Conservation (phyloP, 1,140 invertebrate genomes). For the Leptinotarsa defecta region DNA sequence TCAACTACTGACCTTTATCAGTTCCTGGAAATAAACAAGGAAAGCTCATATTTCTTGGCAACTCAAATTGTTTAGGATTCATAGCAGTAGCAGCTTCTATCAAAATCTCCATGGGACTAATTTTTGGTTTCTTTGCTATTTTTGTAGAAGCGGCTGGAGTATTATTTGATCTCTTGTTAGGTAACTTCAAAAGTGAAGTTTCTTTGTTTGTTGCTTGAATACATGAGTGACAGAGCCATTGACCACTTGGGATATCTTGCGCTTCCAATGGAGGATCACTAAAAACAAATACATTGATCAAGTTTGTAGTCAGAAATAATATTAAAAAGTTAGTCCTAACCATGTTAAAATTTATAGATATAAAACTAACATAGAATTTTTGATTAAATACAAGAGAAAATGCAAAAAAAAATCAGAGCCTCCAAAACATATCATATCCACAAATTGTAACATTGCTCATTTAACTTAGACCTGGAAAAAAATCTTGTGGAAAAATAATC, state of each 20-base stretch:
- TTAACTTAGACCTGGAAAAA: too few species aligned
- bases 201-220: constrained; percentile 50
- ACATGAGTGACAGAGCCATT: constrained; percentile 89
- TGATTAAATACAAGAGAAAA: too few species aligned
- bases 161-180: constrained; percentile 42
- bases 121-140: constrained; percentile 57
- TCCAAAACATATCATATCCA: too few species aligned
- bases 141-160: constrained; percentile 31
- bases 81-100: constrained; percentile 79
- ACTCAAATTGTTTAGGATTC: constrained; percentile 87
- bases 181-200: constrained; percentile 14
- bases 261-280: constrained; percentile 90
- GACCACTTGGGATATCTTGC: constrained; percentile 85
- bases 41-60: constrained; percentile 79
- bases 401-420: too few species aligned
- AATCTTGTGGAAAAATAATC: too few species aligned
- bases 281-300: constrained; percentile 27
- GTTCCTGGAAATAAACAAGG: constrained; percentile 82
- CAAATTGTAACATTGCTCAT: too few species aligned
- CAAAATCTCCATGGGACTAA: constrained; percentile 72
- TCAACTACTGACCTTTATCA: constrained; percentile 64
- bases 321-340: too few species aligned
- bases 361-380: too few species aligned
- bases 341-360: too few species aligned
- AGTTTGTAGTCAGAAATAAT: too few species aligned